Percentiles rank a stretch among this genome's conserved stretches.
Evolutionary conservation across 2,797 vertebrate species (phyloP).

Genomic region (Vipera ursinii): DNA sequence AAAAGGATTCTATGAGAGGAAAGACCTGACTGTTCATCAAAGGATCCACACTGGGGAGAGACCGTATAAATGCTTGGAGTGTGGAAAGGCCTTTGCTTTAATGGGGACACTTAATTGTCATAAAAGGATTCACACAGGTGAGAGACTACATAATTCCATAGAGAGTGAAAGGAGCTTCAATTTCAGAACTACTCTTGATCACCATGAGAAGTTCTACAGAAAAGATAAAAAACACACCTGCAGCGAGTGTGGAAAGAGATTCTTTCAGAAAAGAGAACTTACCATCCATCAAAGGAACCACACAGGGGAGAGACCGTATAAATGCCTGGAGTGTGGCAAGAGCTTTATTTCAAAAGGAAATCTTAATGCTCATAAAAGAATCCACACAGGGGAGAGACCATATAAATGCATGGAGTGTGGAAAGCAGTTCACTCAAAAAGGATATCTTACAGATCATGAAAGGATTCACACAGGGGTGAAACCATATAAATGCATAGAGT

Average conservation of each 20-base stretch:
- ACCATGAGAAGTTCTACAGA: background rate
- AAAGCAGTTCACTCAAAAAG: background rate
- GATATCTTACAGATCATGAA: background rate
- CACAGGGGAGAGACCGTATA: background rate
- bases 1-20: background rate
- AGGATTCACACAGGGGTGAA: background rate
- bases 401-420: background rate
- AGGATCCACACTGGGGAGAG: background rate
- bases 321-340: background rate
- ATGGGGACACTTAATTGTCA: background rate
- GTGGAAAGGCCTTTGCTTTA: background rate
- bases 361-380: background rate
- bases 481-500: background rate
- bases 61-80: background rate
- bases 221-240: background rate
- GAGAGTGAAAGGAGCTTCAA: background rate
- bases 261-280: background rate
- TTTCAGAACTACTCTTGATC: background rate
- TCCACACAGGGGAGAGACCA: background rate
- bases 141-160: background rate
- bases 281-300: background rate
- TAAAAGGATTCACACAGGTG: background rate
- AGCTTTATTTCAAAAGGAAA: background rate
- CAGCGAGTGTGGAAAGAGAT: background rate
- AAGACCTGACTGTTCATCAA: background rate